Conservation (phyloP, 1,140 invertebrate genomes). For the Eumeta japonica region DNA sequence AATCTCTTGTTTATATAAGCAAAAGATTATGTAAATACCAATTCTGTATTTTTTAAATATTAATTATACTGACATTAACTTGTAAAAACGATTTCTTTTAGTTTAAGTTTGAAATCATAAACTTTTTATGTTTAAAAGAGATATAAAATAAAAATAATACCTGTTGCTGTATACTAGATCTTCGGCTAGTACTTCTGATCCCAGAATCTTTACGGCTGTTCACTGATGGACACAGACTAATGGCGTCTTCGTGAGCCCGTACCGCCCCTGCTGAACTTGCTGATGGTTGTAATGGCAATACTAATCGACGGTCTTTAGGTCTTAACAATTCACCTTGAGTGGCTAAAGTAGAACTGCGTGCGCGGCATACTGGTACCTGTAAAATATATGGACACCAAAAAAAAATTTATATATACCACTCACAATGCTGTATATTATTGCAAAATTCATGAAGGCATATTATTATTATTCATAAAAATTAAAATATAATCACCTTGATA, state of each 20-base stretch:
- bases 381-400: slow-evolving; percentile 4
- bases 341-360: slow-evolving; percentile 58
- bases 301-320: slow-evolving; percentile 31
- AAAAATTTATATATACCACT: slow-evolving; percentile 3
- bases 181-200: slow-evolving; percentile 77
- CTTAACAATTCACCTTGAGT: slow-evolving; percentile 37
- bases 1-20: no score
- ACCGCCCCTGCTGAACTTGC: slow-evolving; percentile 23
- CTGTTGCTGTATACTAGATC: slow-evolving; percentile 83
- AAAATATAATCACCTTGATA: no score
- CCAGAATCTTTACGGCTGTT: slow-evolving; percentile 86
- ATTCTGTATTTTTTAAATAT: no score
- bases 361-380: slow-evolving; percentile 53
- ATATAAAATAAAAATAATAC: no score
- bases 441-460: no score
- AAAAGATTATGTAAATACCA: no score
- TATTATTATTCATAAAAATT: no score
- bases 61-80: no score
- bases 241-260: slow-evolving; percentile 60
- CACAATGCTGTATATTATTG: no score
- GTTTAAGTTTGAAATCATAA: no score
- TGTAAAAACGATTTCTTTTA: no score
- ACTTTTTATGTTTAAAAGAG: no score
- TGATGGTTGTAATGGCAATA: slow-evolving; percentile 14
- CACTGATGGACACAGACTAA: slow-evolving; percentile 71